phyloP scores from a whole-genome alignment of 2,888 invertebrate species.

The Tetranychus truncatus region DNA sequence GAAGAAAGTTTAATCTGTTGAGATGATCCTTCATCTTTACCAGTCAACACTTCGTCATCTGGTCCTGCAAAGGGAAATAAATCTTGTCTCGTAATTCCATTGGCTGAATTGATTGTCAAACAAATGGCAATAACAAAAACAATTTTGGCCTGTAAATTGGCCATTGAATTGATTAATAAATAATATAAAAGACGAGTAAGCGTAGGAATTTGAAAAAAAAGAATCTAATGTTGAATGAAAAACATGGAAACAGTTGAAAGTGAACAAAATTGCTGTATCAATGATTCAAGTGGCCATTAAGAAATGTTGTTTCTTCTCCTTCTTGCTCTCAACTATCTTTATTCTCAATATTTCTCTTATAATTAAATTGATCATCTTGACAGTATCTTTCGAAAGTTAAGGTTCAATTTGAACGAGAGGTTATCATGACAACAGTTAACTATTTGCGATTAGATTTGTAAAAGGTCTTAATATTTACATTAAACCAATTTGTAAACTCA shows the following conservation, averaged over 20 bases:
- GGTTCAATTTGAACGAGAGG: not conserved
- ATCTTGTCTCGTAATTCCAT: slow-evolving; percentile 16
- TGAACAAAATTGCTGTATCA: not conserved
- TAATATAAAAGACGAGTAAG: not conserved
- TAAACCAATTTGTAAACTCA: too few relatives aligned
- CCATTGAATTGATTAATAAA: not conserved
- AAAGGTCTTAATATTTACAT: too few relatives aligned
- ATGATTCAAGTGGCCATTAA: not conserved
- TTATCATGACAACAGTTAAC: not conserved
- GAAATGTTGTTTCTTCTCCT: not conserved
- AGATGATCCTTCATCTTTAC: slow-evolving; percentile 45
- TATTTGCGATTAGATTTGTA: not conserved
- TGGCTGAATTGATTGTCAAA: slow-evolving; percentile 7
- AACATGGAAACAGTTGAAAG: not conserved
- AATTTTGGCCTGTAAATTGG: not conserved
- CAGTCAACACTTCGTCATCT: slow-evolving; percentile 37
- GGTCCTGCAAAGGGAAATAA: slow-evolving; percentile 23
- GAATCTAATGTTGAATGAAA: not conserved
- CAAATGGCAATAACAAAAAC: not conserved
- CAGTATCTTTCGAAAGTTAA: not conserved
- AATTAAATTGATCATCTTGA: not conserved
- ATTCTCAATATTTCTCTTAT: not conserved
- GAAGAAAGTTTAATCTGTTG: slow-evolving; percentile 46
- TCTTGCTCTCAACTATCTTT: not conserved
- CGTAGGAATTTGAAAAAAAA: not conserved